These are phyloP conservation scores for Holothuria leucospilota DNA, from an alignment of 53 echinoderm and acorn worm genomes.

Conservation along the genomic window DNA sequence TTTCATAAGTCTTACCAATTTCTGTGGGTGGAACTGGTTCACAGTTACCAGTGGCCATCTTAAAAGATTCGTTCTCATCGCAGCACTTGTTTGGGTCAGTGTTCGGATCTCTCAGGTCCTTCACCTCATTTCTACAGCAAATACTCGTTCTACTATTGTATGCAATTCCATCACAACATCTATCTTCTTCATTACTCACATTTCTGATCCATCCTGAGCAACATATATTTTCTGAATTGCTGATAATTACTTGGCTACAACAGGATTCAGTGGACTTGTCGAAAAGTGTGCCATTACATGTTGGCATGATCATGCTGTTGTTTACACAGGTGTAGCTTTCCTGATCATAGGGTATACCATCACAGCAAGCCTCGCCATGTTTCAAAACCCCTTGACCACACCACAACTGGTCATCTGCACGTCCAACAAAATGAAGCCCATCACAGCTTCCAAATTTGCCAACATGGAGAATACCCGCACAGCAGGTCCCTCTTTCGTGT, in stretches of 20 bases:
- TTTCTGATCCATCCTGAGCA: neutral
- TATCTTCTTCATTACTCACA: neutral
- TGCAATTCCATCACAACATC: neutral
- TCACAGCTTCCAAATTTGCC: conserved; percentile 8
- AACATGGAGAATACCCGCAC: neutral
- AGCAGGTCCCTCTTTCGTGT: neutral
- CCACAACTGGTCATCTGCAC: neutral
- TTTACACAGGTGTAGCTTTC: neutral
- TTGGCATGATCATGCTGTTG: neutral
- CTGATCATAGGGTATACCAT: neutral
- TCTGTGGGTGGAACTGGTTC: too few relatives aligned
- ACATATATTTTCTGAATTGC: neutral
- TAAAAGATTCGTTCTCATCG: too few relatives aligned
- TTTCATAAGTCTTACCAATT: too few relatives aligned
- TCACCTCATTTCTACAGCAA: neutral
- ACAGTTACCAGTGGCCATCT: too few relatives aligned
- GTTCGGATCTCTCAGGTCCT: neutral
- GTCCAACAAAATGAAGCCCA: neutral
- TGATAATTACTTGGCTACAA: neutral
- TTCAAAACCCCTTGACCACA: neutral
- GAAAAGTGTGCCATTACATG: neutral
- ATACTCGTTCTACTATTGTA: neutral
- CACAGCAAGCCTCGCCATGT: neutral
- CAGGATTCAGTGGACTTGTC: neutral
- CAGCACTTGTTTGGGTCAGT: conserved; percentile 4